Conservation (phyloP, 2,888 invertebrate species). For the Diarsia brunnea region DNA sequence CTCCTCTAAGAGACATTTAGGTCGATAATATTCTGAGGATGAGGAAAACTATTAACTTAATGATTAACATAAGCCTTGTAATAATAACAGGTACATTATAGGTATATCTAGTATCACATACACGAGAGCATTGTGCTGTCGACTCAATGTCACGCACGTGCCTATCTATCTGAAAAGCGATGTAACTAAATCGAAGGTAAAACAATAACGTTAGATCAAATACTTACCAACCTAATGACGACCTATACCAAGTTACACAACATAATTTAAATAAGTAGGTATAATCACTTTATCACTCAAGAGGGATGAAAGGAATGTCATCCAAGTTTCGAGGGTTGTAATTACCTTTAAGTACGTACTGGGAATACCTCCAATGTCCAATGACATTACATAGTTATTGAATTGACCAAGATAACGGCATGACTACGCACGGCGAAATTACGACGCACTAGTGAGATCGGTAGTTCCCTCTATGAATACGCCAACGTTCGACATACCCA, state of each 20-base stretch:
- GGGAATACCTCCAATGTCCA: constrained; percentile 53
- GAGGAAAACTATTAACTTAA: constrained; percentile 49
- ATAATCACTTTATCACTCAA: constrained; percentile 23
- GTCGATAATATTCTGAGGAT: constrained; percentile 10
- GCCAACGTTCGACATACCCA: constrained; percentile 70
- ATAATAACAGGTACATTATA: constrained; percentile 34
- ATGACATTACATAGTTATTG: constrained; percentile 79
- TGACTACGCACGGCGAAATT: constrained; percentile 86
- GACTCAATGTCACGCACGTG: constrained; percentile 83
- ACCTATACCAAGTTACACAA: constrained; percentile 66
- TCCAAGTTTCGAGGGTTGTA: constrained; percentile 50
- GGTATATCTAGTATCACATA: constrained; percentile 32
- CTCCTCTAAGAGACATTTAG: constrained; percentile 21
- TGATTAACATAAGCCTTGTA: constrained; percentile 43
- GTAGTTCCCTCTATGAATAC: constrained; percentile 73
- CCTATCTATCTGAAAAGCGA: constrained; percentile 71
- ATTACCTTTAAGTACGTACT: constrained; percentile 50
- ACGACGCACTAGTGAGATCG: constrained; percentile 85
- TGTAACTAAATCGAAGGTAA: constrained; percentile 62
- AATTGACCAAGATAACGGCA: constrained; percentile 87
- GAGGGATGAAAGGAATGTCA: constrained; percentile 50
- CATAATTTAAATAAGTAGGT: constrained; percentile 42
- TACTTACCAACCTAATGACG: constrained; percentile 63
- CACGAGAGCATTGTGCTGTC: constrained; percentile 68
- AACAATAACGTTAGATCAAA: constrained; percentile 66